Percentiles rank a stretch among this genome's conserved stretches.
phyloP scores from a whole-genome alignment of 1,140 invertebrate species.

The Triops cancriformis region DNA sequence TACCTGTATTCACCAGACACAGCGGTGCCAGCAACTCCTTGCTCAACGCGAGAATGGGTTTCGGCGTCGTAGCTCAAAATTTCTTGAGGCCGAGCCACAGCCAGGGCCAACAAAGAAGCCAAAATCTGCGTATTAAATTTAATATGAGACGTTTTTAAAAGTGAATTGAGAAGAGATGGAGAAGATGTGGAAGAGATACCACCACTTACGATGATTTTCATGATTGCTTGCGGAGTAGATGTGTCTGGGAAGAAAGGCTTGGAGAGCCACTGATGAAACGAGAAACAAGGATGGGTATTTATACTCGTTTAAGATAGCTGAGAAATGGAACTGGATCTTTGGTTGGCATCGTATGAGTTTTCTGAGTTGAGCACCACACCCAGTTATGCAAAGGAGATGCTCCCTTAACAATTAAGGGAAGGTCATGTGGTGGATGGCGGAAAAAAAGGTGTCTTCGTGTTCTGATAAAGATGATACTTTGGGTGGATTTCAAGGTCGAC shows the following conservation, averaged over 20 bases:
- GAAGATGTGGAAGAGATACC: not conserved
- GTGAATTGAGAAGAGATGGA: not conserved
- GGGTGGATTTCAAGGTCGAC: not conserved
- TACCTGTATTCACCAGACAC: conserved; percentile 19
- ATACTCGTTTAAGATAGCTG: not conserved
- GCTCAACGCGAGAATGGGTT: not conserved
- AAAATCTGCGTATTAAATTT: not conserved
- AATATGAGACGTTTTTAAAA: not conserved
- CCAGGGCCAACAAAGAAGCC: not conserved
- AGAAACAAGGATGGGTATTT: not conserved
- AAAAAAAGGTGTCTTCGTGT: not conserved
- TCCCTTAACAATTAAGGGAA: not conserved
- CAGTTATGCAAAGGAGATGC: not conserved
- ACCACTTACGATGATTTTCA: not conserved
- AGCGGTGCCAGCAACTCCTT: conserved; percentile 18
- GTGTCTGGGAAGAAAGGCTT: not conserved
- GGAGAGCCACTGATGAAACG: not conserved
- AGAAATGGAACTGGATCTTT: conserved; percentile 7
- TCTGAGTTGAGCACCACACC: not conserved
- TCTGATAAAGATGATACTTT: not conserved
- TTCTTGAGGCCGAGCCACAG: conserved; percentile 7
- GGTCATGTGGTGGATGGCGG: not conserved
- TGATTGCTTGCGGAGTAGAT: not conserved
- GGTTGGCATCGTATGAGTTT: not conserved
- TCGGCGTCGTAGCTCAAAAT: conserved; percentile 20